Conservation (phyloP, 2,797 vertebrate species). For the Clarias pachynema region DNA sequence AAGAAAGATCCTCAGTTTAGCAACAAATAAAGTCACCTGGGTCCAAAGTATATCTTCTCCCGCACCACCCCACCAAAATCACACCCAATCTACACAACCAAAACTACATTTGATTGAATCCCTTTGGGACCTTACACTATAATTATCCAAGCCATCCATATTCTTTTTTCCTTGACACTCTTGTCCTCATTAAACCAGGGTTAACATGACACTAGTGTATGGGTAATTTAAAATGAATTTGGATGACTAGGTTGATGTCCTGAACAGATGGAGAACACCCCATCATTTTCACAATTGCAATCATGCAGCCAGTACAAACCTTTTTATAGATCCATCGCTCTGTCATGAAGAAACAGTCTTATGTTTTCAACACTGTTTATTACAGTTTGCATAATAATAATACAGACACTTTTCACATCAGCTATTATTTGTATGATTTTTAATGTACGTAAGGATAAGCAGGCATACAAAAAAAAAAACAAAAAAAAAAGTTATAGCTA, state of each 20-base stretch:
- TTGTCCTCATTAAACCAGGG: slow-evolving; percentile 27
- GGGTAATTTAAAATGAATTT: slow-evolving; percentile 16
- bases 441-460: slow-evolving; percentile 65
- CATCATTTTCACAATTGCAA: slow-evolving; percentile 9
- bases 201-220: slow-evolving; percentile 12
- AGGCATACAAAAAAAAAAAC: slow-evolving; percentile 65
- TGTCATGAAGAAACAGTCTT: slow-evolving; percentile 87
- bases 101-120: slow-evolving; percentile 9
- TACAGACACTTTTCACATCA: slow-evolving; percentile 85
- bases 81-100: slow-evolving; percentile 32
- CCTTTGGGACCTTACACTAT: slow-evolving; percentile 3
- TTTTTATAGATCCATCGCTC: slow-evolving; percentile 77
- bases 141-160: slow-evolving; percentile 31
- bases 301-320: slow-evolving; percentile 80
- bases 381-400: slow-evolving; percentile 75
- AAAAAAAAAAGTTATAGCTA: slow-evolving; percentile 72
- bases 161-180: slow-evolving; percentile 36
- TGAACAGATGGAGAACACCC: slow-evolving; percentile 26
- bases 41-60: slow-evolving; percentile 70
- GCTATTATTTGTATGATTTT: slow-evolving; percentile 67
- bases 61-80: background rate
- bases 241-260: slow-evolving; percentile 6
- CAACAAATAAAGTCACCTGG: slow-evolving; percentile 78
- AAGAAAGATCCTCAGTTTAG: slow-evolving; percentile 98
- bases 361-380: slow-evolving; percentile 88